Conservation (phyloP, 2,888 invertebrate genomes). For the Hypolimnas misippus region DNA sequence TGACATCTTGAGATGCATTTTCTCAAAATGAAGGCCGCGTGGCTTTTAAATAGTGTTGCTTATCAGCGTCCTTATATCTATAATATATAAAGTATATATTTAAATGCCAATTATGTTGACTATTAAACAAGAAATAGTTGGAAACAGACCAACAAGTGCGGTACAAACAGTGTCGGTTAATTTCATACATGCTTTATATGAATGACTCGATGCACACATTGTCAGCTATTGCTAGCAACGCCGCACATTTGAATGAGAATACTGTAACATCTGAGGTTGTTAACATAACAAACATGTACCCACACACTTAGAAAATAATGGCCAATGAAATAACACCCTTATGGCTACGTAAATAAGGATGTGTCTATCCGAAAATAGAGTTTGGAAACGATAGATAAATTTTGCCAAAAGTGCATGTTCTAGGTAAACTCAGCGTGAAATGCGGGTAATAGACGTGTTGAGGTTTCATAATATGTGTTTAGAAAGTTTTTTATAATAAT, state of each 20-base stretch:
- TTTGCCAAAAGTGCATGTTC: constrained; percentile 3
- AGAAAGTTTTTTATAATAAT: background rate
- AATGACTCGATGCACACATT: constrained; percentile 13
- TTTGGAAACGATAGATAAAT: background rate
- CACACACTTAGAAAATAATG: background rate
- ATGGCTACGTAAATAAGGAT: constrained; percentile 1
- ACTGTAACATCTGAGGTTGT: constrained; percentile 26
- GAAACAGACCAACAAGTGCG: background rate
- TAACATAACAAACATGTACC: constrained; percentile 21
- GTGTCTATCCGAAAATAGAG: background rate
- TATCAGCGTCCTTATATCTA: no score
- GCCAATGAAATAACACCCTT: background rate
- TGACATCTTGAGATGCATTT: no score
- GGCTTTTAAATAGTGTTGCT: no score
- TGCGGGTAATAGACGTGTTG: constrained; percentile 19
- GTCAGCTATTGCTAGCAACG: constrained; percentile 28
- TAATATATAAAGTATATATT: no score
- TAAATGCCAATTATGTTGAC: background rate
- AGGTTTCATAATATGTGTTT: constrained; percentile 11
- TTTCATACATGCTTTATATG: constrained; percentile 3
- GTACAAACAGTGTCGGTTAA: constrained; percentile 10
- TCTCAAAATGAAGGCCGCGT: no score
- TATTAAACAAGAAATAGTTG: background rate
- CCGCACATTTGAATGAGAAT: constrained; percentile 25
- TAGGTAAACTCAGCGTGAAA: constrained; percentile 21